phyloP scores from a whole-genome alignment of 1,140 invertebrate genomes.

The Gyrodactylus salaris region DNA sequence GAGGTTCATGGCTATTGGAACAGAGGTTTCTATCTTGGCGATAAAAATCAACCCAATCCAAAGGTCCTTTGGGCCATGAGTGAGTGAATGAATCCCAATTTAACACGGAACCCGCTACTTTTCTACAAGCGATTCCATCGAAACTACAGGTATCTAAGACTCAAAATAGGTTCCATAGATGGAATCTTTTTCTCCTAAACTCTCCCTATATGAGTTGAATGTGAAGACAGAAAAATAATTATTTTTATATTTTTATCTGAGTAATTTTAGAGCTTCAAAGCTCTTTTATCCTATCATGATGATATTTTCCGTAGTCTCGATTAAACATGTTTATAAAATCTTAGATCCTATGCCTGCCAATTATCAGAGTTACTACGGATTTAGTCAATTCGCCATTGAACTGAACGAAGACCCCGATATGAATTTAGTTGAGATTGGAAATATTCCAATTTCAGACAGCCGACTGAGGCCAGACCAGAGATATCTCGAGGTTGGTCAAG shows the following conservation, averaged over 20 bases:
- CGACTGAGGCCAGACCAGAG: slow-evolving; percentile 28
- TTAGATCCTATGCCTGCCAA: slow-evolving; percentile 40
- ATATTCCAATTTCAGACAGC: slow-evolving; percentile 38
- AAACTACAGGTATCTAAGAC: too few species aligned
- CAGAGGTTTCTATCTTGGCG: background rate
- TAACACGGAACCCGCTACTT: too few species aligned
- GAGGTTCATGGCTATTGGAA: background rate
- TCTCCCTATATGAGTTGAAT: too few species aligned
- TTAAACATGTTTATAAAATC: background rate
- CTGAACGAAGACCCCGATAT: slow-evolving; percentile 31
- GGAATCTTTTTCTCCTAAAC: too few species aligned
- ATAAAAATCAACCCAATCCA: background rate
- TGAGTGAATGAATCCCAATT: background rate
- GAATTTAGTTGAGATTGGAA: slow-evolving; percentile 27
- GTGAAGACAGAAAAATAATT: too few species aligned
- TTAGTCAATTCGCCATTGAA: slow-evolving; percentile 47
- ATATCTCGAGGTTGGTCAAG: slow-evolving; percentile 36
- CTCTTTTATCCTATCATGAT: too few species aligned
- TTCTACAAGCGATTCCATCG: too few species aligned
- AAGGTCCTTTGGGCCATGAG: background rate
- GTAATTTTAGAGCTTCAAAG: too few species aligned
- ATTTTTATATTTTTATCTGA: too few species aligned
- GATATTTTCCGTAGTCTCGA: background rate
- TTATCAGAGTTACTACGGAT: slow-evolving; percentile 43
- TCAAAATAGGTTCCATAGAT: too few species aligned